Percentiles rank a stretch among this genome's conserved stretches.
These are phyloP conservation scores for Aporophyla nigra DNA, from an alignment of 2,888 invertebrate species.

Conservation along the genomic window DNA sequence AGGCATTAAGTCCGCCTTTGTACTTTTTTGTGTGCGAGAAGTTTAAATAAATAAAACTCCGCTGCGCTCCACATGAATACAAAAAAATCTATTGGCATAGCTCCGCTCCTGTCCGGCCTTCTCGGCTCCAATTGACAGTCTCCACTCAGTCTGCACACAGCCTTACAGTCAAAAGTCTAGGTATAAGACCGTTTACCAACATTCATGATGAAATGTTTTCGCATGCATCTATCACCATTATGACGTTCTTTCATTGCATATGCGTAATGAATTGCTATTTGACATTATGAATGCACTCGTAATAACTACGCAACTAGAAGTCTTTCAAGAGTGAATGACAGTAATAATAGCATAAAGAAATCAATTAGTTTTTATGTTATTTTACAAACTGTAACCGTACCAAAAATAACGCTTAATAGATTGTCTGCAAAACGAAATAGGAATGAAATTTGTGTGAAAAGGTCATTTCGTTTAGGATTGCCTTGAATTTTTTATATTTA, in stretches of 20 bases:
- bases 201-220: constrained; percentile 16
- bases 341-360: constrained; percentile 1
- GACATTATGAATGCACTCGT: constrained; percentile 28
- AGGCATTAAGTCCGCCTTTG: too few relatives aligned
- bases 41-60: too few relatives aligned
- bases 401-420: not conserved
- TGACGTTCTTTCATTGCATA: not conserved
- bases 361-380: constrained; percentile 14
- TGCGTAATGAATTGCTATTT: constrained; percentile 15
- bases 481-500: too few relatives aligned
- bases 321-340: constrained; percentile 1
- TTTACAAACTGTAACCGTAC: not conserved
- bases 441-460: not conserved
- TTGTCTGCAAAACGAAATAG: not conserved
- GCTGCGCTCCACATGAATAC: too few relatives aligned
- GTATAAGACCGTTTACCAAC: constrained; percentile 7
- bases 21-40: too few relatives aligned
- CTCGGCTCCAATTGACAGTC: not conserved
- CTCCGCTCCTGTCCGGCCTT: too few relatives aligned
- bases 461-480: not conserved
- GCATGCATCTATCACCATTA: not conserved
- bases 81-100: too few relatives aligned
- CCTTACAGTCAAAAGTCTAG: not conserved
- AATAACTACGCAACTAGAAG: not conserved
- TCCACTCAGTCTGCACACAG: too few relatives aligned